These are phyloP conservation scores for Hippotragus niger DNA, from an alignment of 2,113 vertebrate species.

Conservation along the genomic window DNA sequence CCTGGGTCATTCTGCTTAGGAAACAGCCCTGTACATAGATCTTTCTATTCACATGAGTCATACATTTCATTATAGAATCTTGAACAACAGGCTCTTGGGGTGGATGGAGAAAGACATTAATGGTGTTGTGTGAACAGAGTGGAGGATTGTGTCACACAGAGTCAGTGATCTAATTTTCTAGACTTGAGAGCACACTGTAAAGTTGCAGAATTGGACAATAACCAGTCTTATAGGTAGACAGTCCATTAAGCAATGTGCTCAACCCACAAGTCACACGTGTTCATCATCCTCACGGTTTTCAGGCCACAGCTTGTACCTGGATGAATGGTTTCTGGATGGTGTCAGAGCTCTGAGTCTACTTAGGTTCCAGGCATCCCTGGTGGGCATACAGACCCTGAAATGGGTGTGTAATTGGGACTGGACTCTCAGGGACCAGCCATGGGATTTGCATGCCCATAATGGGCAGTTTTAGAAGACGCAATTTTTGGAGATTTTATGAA, in stretches of 20 bases:
- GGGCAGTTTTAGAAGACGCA: background rate
- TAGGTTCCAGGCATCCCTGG: background rate
- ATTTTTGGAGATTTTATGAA: background rate
- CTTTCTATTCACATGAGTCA: accelerated
- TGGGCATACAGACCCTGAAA: too few relatives aligned
- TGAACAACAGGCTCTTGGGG: background rate
- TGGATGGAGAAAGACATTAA: background rate
- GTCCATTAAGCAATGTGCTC: background rate
- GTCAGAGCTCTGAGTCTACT: background rate
- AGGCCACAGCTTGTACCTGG: background rate
- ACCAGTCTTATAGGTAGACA: background rate
- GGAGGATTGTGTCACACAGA: background rate
- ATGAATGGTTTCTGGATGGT: background rate
- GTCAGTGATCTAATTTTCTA: too few relatives aligned
- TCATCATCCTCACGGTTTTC: background rate
- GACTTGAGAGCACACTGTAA: too few relatives aligned
- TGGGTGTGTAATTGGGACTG: background rate
- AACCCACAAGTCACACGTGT: background rate
- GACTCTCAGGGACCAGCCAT: background rate
- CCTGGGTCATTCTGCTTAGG: background rate
- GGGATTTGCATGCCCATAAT: background rate
- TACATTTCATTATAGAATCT: background rate
- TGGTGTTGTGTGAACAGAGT: background rate
- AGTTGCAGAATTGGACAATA: background rate
- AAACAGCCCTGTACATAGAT: background rate